These are phyloP conservation scores for Achatina immaculata DNA, from an alignment of 1,140 invertebrate species.

Conservation along the genomic window DNA sequence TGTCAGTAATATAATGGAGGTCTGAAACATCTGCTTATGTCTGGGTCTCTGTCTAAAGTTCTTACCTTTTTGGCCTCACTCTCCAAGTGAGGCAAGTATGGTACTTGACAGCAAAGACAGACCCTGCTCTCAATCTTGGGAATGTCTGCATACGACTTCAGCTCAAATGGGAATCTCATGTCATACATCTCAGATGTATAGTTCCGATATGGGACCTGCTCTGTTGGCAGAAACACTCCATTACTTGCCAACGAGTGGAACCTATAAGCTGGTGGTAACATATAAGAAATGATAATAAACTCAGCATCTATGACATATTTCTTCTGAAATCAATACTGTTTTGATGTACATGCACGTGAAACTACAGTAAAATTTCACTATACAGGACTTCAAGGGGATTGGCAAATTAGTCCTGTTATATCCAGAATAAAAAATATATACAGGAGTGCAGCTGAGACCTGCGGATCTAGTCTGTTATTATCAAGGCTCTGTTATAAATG, in stretches of 20 bases:
- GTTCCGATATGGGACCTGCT: conserved; percentile 56
- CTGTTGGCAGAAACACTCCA: conserved; percentile 38
- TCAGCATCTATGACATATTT: too few species aligned
- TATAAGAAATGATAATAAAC: neutral
- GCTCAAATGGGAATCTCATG: conserved; percentile 49
- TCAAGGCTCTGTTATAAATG: too few species aligned
- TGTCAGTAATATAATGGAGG: too few species aligned
- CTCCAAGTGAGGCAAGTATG: conserved; percentile 29
- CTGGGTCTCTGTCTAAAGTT: neutral
- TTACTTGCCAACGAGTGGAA: conserved; percentile 60
- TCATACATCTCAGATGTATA: conserved; percentile 51
- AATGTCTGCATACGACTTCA: conserved; percentile 52
- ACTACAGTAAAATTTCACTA: too few species aligned
- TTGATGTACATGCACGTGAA: too few species aligned
- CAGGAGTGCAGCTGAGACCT: too few species aligned
- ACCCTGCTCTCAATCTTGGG: conserved; percentile 62
- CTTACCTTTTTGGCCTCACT: conserved; percentile 18
- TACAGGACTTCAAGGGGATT: too few species aligned
- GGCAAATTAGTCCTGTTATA: too few species aligned
- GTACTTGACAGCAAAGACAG: conserved; percentile 31
- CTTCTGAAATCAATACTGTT: too few species aligned
- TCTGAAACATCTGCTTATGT: too few species aligned
- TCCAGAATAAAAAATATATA: too few species aligned
- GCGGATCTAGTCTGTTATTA: too few species aligned
- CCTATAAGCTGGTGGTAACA: conserved; percentile 46